Base-by-base conservation (phyloP, 2,888 invertebrate genomes). In the Polyommatus icarus region DNA sequence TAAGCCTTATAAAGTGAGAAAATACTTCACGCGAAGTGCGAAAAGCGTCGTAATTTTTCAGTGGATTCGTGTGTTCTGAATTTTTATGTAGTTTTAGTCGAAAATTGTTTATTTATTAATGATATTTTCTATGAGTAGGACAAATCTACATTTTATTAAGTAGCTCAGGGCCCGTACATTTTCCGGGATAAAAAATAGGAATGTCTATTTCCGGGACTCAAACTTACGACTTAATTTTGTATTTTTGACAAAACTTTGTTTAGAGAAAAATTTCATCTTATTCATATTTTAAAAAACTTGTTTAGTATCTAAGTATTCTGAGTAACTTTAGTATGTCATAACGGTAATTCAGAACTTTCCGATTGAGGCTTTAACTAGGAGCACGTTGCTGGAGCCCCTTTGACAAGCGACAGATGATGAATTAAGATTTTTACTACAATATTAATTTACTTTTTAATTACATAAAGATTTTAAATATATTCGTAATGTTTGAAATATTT, bases 1-100 rank as follows among this genome's bases (percentile, higher is more conserved):
- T 29, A 24, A 24, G 15, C 67, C 67, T 67, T 67, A 29, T 67
- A 67, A 67, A 67, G 6, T 67, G 67, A 29, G 67, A 67, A 67
- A 67, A 29, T 15, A 67, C 18, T 20, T 29, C 29, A 29, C 5
- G 6, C 29, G 15, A 15, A 67, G 29, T 67, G 12, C 12, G n/a
- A 24, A 67, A 29, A 67, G 10, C 20, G 24, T 61, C 61, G 24
- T 61, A 8, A 24, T 61, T 61, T 59, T 59, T 57, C 57, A n/a
- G 59, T 1, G 20, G n/a, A n/a, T 8, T 59, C 7, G 18, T 59
- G 57, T 57, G 59, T 59, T 59, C 20, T 59, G 59, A n/a, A 59
- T 59, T 59, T 59, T 18, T 18, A 18, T 18, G 54, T 54, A 18
- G 5, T 18, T 15, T 54, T 54, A 50, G 18, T 54, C 18, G 18